phyloP scores from a whole-genome alignment of 2,888 invertebrate species.

The Heliconius charithonia region DNA sequence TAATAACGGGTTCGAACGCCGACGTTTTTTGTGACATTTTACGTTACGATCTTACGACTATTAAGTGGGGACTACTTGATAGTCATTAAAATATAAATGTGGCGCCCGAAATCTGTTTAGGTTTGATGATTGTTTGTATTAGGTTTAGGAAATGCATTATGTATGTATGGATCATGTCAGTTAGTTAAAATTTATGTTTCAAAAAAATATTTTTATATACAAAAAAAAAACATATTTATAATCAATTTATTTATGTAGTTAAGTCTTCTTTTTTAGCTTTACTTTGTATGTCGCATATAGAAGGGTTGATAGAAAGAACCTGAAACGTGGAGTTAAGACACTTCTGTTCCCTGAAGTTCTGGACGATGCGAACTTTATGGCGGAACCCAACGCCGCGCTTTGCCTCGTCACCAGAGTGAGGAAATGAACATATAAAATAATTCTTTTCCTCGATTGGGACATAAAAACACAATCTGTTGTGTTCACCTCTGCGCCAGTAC shows the following conservation, averaged over 20 bases:
- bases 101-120: slow-evolving; percentile 2
- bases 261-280: not conserved
- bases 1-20: slow-evolving; percentile 67
- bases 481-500: too few relatives aligned
- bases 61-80: slow-evolving; percentile 18
- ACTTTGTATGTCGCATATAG: not conserved
- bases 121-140: slow-evolving; percentile 13
- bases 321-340: not conserved
- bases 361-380: not conserved
- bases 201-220: not conserved
- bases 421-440: not conserved
- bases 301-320: not conserved
- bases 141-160: not conserved
- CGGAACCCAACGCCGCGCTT: not conserved
- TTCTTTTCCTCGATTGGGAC: too few relatives aligned
- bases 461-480: too few relatives aligned
- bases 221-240: not conserved
- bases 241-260: not conserved
- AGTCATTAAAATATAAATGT: slow-evolving; percentile 6
- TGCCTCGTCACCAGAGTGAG: not conserved
- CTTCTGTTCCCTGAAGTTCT: not conserved
- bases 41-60: slow-evolving; percentile 10
- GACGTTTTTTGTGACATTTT: slow-evolving; percentile 48
- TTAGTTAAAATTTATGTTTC: not conserved
- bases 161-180: not conserved